phyloP scores from a whole-genome alignment of 2,113 vertebrate species.

The Cebidichthys violaceus region DNA sequence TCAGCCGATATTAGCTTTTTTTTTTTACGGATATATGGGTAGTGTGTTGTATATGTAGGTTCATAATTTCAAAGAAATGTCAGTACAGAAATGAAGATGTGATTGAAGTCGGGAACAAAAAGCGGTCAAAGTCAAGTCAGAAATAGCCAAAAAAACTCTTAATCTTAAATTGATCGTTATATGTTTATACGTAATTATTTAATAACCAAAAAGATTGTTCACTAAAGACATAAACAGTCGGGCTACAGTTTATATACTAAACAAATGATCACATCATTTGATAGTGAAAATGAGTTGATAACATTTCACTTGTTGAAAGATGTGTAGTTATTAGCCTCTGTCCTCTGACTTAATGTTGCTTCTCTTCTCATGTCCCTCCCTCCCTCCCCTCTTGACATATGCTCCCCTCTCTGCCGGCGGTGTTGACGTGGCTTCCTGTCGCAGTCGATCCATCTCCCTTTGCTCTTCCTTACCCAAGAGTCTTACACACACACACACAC shows the following conservation, averaged over 20 bases:
- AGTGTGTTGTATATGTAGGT: not conserved
- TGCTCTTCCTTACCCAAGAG: slow-evolving; percentile 36
- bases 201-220: not conserved
- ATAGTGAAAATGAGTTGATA: not conserved
- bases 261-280: not conserved
- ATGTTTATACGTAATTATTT: not conserved
- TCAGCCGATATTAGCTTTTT: not conserved
- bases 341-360: not conserved
- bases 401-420: slow-evolving; percentile 51
- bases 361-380: not conserved
- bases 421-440: slow-evolving; percentile 69
- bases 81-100: not conserved
- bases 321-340: not conserved
- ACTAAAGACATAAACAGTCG: not conserved
- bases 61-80: not conserved
- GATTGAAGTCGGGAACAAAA: not conserved
- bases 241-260: not conserved
- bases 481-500: not conserved
- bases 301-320: not conserved
- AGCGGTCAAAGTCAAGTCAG: not conserved
- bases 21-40: not conserved
- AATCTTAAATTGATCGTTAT: not conserved
- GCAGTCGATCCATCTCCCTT: slow-evolving; percentile 57
- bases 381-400: slow-evolving; percentile 42
- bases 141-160: not conserved